phyloP scores from a whole-genome alignment of 2,888 invertebrate species.

The Noctua janthe region DNA sequence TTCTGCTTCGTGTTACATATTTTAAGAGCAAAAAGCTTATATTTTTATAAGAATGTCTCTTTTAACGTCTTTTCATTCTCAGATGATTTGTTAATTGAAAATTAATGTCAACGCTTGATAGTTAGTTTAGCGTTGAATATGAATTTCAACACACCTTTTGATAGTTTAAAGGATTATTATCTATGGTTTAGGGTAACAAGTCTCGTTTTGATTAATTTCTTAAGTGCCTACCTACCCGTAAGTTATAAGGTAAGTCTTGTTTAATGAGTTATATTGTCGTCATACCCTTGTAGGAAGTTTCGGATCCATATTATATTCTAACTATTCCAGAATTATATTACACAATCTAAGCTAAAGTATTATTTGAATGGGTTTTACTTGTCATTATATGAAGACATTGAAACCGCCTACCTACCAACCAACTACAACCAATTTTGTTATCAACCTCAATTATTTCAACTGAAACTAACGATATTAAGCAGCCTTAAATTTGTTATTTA shows the following conservation, averaged over 20 bases:
- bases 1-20: neutral
- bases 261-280: conserved; percentile 2
- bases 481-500: neutral
- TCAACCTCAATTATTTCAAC: neutral
- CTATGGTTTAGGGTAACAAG: neutral
- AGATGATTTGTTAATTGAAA: neutral
- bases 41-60: neutral
- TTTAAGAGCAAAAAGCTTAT: neutral
- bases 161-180: neutral
- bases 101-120: neutral
- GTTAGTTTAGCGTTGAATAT: neutral
- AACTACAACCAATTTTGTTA: neutral
- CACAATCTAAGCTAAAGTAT: neutral
- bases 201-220: neutral
- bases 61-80: neutral
- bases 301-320: neutral
- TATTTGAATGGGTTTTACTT: neutral
- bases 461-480: neutral
- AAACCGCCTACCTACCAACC: neutral
- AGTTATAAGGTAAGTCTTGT: neutral
- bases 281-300: neutral
- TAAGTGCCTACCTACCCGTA: neutral
- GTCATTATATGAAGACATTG: neutral
- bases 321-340: neutral
- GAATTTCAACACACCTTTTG: neutral